Conservation (phyloP, 2,113 vertebrate species). For the Cyanoderma ruficeps region DNA sequence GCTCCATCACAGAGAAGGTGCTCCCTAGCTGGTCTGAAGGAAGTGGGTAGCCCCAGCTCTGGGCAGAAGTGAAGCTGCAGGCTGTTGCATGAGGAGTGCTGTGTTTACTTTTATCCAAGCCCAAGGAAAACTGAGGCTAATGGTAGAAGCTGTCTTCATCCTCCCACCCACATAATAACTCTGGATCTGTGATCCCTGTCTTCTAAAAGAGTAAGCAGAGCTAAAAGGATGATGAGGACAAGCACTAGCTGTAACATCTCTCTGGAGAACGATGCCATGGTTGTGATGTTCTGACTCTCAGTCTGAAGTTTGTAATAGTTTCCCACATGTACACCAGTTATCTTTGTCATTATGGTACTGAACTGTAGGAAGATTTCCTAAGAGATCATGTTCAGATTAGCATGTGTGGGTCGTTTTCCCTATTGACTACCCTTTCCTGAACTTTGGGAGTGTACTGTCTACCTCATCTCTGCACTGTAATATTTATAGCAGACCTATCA, state of each 20-base stretch:
- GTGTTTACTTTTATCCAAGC: not conserved
- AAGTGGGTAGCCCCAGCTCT: not conserved
- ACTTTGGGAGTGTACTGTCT: not conserved
- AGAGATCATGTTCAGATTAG: accelerated
- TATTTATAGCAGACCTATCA: not conserved
- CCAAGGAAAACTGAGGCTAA: not conserved
- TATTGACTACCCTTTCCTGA: not conserved
- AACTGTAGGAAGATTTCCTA: not conserved
- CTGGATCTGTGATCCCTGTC: not conserved
- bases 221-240: not conserved
- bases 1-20: not conserved
- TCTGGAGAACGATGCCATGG: not conserved
- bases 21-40: not conserved
- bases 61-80: not conserved
- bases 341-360: not conserved
- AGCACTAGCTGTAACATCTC: not conserved
- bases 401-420: not conserved
- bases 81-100: not conserved
- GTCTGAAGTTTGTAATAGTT: not conserved
- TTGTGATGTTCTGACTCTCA: not conserved
- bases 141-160: not conserved
- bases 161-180: not conserved
- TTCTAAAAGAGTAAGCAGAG: not conserved
- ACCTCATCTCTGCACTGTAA: not conserved
- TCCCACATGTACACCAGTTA: not conserved